Percentiles rank a stretch among this genome's conserved stretches.
These are phyloP conservation scores for Periophthalmus modestus DNA, from an alignment of 2,113 vertebrate genomes.

Conservation along the genomic window DNA sequence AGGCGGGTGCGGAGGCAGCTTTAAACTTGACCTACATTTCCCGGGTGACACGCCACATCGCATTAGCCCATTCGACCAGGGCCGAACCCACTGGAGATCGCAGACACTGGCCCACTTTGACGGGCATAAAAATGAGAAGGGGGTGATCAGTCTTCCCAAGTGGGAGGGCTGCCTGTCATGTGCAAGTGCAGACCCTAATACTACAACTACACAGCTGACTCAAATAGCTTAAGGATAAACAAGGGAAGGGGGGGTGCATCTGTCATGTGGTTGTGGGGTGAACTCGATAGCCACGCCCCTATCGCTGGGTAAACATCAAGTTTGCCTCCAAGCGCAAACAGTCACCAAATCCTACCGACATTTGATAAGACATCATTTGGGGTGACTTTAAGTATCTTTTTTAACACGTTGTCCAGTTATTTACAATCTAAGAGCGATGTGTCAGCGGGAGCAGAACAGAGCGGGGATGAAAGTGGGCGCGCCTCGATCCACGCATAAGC, in stretches of 20 bases:
- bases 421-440: slow-evolving; percentile 10
- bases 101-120: slow-evolving; percentile 78
- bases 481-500: slow-evolving; percentile 48
- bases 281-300: slow-evolving; percentile 59
- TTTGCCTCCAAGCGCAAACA: slow-evolving; percentile 52
- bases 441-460: slow-evolving; percentile 33
- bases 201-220: slow-evolving; percentile 46
- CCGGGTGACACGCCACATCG: slow-evolving; percentile 81
- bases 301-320: slow-evolving; percentile 52
- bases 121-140: slow-evolving; percentile 78
- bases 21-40: slow-evolving; percentile 89
- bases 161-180: slow-evolving; percentile 60
- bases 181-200: not conserved
- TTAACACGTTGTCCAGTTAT: not conserved
- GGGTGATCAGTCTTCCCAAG: slow-evolving; percentile 77
- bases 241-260: not conserved
- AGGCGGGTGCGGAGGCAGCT: slow-evolving; percentile 44
- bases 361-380: slow-evolving; percentile 31
- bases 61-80: slow-evolving; percentile 80
- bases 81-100: slow-evolving; percentile 75
- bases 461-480: slow-evolving; percentile 47
- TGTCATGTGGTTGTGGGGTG: slow-evolving; percentile 62
- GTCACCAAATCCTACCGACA: slow-evolving; percentile 29
- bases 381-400: slow-evolving; percentile 28
- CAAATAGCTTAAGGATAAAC: slow-evolving; percentile 40